Percentiles rank a stretch among this genome's conserved stretches.
These are phyloP conservation scores for Orthosia cruda DNA, from an alignment of 2,888 invertebrate species.

Conservation along the genomic window DNA sequence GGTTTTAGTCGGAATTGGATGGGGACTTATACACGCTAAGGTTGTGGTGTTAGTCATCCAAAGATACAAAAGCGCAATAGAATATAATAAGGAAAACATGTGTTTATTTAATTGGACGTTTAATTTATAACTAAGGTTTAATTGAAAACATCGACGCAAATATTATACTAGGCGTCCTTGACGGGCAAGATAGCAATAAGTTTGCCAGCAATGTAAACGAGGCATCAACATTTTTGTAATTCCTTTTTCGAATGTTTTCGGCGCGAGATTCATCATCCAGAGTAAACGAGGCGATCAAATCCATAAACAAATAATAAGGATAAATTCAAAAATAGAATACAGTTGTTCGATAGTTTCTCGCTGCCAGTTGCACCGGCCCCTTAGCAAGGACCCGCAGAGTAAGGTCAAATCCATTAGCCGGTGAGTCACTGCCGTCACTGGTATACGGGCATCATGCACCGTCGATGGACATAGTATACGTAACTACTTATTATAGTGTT, in stretches of 20 bases:
- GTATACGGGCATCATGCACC: constrained; percentile 67
- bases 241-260: background rate
- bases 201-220: background rate
- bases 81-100: constrained; percentile 30
- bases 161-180: background rate
- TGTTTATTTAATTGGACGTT: constrained; percentile 1
- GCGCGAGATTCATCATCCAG: background rate
- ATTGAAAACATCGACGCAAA: background rate
- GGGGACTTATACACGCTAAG: constrained; percentile 14
- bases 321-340: constrained; percentile 36
- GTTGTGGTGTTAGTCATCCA: constrained; percentile 31
- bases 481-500: constrained; percentile 19
- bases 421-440: constrained; percentile 74
- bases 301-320: background rate
- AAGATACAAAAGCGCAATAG: constrained; percentile 22
- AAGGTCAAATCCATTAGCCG: constrained; percentile 77
- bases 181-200: background rate
- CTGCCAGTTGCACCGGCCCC: constrained; percentile 65
- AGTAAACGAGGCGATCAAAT: background rate
- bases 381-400: constrained; percentile 60
- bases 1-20: constrained; percentile 39
- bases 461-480: constrained; percentile 46
- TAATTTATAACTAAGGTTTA: constrained; percentile 1
- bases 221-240: background rate
- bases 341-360: constrained; percentile 37